Conservation (phyloP, 2,113 vertebrate genomes). For the Pygoscelis adeliae region DNA sequence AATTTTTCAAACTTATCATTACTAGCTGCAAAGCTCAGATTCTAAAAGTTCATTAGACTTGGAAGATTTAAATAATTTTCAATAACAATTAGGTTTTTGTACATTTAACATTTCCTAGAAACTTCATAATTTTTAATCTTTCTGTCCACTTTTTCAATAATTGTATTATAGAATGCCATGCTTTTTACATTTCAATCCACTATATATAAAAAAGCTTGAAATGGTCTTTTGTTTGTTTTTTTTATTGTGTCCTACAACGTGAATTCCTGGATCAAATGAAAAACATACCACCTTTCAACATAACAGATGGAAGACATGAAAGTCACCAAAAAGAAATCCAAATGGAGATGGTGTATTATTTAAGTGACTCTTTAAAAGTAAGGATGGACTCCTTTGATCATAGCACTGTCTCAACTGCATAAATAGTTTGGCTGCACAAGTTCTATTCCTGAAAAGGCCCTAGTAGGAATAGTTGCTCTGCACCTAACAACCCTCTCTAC, state of each 20-base stretch:
- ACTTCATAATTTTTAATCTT: background rate
- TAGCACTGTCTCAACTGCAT: background rate
- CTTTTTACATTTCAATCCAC: background rate
- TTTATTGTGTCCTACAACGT: background rate
- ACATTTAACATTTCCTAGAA: background rate
- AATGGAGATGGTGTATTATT: background rate
- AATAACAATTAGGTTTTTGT: constrained; percentile 18
- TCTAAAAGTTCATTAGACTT: constrained; percentile 9
- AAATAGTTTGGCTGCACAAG: background rate
- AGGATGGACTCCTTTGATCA: background rate
- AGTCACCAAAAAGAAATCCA: background rate
- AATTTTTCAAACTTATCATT: constrained; percentile 19
- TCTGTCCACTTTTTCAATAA: background rate
- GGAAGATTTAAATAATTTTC: constrained; percentile 50
- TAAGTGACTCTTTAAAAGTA: background rate
- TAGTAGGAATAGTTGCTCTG: constrained; percentile 52
- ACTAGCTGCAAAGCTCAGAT: background rate
- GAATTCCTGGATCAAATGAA: background rate
- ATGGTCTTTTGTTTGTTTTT: background rate
- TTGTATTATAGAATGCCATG: background rate
- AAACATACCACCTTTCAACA: background rate
- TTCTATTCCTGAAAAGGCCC: constrained; percentile 34
- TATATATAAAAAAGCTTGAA: background rate
- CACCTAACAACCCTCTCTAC: background rate
- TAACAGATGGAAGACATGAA: background rate